A percentile compares a stretch with the other conserved stretches of the same genome.
phyloP scores from a whole-genome alignment of 1,140 invertebrate genomes.

The Cotesia typhae region DNA sequence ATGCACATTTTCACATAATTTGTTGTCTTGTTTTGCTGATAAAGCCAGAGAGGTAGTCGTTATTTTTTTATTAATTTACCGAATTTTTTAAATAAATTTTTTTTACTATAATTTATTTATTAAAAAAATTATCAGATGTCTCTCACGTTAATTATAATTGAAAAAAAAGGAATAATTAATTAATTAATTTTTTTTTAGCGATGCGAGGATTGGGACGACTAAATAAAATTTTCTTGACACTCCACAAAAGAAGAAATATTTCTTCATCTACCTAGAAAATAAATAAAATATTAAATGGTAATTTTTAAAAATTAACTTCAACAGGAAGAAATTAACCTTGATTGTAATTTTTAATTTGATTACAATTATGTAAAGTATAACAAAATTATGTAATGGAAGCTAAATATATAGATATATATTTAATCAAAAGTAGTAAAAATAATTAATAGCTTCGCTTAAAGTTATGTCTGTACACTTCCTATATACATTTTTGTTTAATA shows the following conservation, averaged over 20 bases:
- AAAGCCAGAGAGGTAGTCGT: slow-evolving; percentile 56
- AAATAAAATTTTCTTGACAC: neutral
- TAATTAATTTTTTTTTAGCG: slow-evolving; percentile 43
- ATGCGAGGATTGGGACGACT: slow-evolving; percentile 61
- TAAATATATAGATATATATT: slow-evolving; percentile 9
- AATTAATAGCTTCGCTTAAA: neutral
- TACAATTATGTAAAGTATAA: neutral
- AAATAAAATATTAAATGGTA: neutral
- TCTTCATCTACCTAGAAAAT: neutral
- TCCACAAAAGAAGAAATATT: neutral
- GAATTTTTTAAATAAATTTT: too few relatives aligned
- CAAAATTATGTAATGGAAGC: neutral
- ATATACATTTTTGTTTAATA: neutral
- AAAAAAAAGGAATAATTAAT: slow-evolving; percentile 27
- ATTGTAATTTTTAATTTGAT: neutral
- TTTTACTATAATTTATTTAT: too few relatives aligned
- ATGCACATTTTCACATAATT: slow-evolving; percentile 59
- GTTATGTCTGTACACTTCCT: slow-evolving; percentile 16
- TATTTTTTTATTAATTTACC: too few relatives aligned
- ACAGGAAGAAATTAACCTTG: too few relatives aligned
- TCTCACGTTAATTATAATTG: neutral
- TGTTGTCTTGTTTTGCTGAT: slow-evolving; percentile 56
- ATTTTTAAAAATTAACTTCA: too few relatives aligned
- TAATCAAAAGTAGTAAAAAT: slow-evolving; percentile 4
- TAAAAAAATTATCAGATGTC: too few relatives aligned